Conservation (phyloP, 2,113 vertebrate species). For the Ictidomys tridecemlineatus region DNA sequence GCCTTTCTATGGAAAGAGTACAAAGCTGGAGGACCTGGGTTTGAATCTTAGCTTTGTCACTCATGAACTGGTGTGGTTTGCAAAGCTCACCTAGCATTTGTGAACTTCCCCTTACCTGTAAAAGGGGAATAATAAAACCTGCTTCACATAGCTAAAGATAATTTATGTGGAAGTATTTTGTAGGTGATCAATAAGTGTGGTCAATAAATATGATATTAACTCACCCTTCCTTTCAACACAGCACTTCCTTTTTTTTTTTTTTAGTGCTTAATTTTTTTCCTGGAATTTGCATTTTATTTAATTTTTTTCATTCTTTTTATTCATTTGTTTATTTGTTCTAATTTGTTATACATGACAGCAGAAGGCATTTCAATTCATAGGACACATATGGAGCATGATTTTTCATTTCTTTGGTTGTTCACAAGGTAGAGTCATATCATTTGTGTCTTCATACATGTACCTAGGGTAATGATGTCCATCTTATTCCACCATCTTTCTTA, state of each 20-base stretch:
- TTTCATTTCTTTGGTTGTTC: no score
- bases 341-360: no score
- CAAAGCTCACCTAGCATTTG: not conserved
- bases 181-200: not conserved
- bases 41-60: not conserved
- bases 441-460: no score
- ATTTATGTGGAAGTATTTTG: not conserved
- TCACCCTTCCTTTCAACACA: not conserved
- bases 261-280: not conserved
- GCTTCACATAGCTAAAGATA: not conserved
- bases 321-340: no score
- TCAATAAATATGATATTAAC: not conserved
- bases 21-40: not conserved
- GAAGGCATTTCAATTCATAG: no score
- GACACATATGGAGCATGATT: no score
- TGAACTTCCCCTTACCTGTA: not conserved
- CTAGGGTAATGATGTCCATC: no score
- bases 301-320: no score
- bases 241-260: not conserved
- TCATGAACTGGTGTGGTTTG: not conserved
- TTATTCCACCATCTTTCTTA: no score
- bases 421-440: no score
- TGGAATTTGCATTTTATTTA: no score
- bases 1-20: not conserved
- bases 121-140: not conserved